Evolutionary conservation across 2,888 invertebrate genomes (phyloP), one percentile per base, ranked within the genome.

Genomic region (Tyria jacobaeae): DNA sequence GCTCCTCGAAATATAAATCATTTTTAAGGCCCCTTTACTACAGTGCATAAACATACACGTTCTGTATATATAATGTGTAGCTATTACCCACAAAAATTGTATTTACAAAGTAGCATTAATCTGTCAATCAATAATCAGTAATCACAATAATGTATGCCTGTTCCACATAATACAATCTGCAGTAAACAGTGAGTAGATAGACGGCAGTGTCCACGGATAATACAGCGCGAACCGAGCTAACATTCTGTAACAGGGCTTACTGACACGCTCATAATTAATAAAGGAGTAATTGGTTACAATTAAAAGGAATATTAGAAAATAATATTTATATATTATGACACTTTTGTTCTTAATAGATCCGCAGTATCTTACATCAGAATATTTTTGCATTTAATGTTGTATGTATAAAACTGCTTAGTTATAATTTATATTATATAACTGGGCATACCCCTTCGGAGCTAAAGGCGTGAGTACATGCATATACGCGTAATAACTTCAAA

Each of bases 131-230:
- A n/a, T n/a, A n/a, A n/a, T n/a, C n/a, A n/a, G n/a, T n/a, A n/a
- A n/a, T n/a, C n/a, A n/a, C n/a, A n/a, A n/a, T n/a, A n/a, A 81
- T 84, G 77, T 69, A 85, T 73, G 58, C 64, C 58, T 64, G 74
- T 78, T 80, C 80, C 81, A 85, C 73, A 82, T 84, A 81, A 79
- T 64, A 67, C 65, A 72, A 74, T 61, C 62, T 73, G 81, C 79
- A 64, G 73, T 69, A 72, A 75, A 78, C 76, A 76, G 54, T 59
- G 71, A 80, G 80, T 85, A 89, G 89, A 91, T 88, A 89, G 83
- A 86, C 76, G 76, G 66, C 66, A 75, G 83, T 88, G 81, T 89
- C 86, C 81, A 78, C 65, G 84, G 88, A 85, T 88, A 89, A 85
- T 82, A 79, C 80, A 75, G 31, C 14, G 66, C 70, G 74, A 70